Percentiles rank a stretch among this genome's conserved stretches.
These are phyloP conservation scores for Tinamus guttatus DNA, from an alignment of 2,113 vertebrate genomes.

Conservation along the genomic window DNA sequence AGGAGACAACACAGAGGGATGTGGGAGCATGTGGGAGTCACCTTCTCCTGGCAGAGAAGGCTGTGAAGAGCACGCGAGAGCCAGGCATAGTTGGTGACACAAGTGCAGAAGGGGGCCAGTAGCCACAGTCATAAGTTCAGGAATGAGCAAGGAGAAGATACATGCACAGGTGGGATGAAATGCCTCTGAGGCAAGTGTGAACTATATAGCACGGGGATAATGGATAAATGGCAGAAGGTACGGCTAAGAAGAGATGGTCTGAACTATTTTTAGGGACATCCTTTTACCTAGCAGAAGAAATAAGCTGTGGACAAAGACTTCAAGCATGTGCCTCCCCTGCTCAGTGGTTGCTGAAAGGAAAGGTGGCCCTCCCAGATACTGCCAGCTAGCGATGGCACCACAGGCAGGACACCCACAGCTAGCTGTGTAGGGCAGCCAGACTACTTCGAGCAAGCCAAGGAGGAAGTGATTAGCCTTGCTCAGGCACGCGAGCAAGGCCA, in stretches of 20 bases:
- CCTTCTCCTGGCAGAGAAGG: background rate
- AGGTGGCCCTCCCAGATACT: background rate
- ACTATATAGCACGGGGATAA: background rate
- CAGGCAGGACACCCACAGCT: background rate
- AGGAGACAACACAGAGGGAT: background rate
- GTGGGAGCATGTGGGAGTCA: background rate
- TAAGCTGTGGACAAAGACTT: background rate
- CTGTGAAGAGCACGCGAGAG: background rate
- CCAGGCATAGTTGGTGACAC: background rate
- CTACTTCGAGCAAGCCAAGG: slow-evolving; percentile 30
- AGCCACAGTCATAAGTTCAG: background rate
- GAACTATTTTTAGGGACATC: background rate
- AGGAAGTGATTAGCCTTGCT: slow-evolving; percentile 32
- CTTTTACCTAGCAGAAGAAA: background rate
- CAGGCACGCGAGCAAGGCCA: slow-evolving; percentile 11
- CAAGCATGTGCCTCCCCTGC: background rate
- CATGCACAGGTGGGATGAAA: background rate
- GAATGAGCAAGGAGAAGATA: background rate
- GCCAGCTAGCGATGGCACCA: background rate
- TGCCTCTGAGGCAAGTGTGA: background rate
- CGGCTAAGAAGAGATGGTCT: background rate
- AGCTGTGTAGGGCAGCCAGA: background rate
- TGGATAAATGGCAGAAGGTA: background rate
- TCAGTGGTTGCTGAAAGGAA: background rate
- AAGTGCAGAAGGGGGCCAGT: background rate